These are phyloP conservation scores for Cetoscarus ocellatus DNA, from an alignment of 2,797 vertebrate genomes.

Conservation along the genomic window DNA sequence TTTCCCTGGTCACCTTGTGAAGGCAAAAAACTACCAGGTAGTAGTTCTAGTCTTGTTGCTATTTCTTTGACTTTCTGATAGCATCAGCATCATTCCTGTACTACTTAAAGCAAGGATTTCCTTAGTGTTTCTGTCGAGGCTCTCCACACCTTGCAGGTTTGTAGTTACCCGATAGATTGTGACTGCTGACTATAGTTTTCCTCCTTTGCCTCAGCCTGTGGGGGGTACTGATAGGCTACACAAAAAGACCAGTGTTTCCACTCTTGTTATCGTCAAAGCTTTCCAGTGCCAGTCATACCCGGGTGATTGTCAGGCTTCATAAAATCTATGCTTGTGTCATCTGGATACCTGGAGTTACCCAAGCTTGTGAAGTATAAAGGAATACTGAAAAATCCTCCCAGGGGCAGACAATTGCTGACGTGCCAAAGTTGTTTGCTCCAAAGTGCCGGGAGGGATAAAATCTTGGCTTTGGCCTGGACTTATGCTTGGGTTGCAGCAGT, in stretches of 20 bases:
- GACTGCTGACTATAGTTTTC: conserved; percentile 14
- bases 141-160: conserved; percentile 5
- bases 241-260: conserved; percentile 42
- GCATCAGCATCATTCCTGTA: neutral
- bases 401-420: conserved; percentile 52
- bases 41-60: neutral
- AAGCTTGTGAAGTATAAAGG: conserved; percentile 41
- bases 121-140: conserved; percentile 2
- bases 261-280: conserved; percentile 52
- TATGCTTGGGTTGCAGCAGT: conserved; percentile 61
- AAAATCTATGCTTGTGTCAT: conserved; percentile 53
- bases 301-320: conserved; percentile 71
- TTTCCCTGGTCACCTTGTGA: too few relatives aligned
- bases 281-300: conserved; percentile 33
- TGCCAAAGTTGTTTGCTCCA: conserved; percentile 65
- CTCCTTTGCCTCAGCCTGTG: conserved; percentile 26
- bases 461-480: conserved; percentile 46
- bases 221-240: conserved; percentile 49
- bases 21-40: too few relatives aligned
- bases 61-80: conserved; percentile 7
- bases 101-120: neutral
- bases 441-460: conserved; percentile 58
- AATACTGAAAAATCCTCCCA: conserved; percentile 25
- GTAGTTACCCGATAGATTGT: conserved; percentile 23
- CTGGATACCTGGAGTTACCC: conserved; percentile 34